phyloP scores from a whole-genome alignment of 2,797 vertebrate species.

The Acridotheres tristis region DNA sequence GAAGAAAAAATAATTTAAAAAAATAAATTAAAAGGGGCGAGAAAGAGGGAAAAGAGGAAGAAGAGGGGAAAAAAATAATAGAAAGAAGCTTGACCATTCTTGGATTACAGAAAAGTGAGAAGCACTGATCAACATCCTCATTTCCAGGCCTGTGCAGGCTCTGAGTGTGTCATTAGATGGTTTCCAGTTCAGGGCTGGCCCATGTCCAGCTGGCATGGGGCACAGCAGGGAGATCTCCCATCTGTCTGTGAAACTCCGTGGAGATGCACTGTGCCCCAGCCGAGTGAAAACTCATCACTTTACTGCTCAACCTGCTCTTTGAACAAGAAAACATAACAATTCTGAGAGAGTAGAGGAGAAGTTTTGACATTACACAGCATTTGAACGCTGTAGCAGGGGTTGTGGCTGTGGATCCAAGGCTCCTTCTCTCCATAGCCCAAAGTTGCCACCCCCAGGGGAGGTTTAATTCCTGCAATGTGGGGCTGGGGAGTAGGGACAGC shows the following conservation, averaged over 20 bases:
- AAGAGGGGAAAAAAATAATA: not conserved
- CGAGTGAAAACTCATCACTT: rapidly evolving
- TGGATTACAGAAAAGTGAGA: not conserved
- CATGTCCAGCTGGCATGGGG: not conserved
- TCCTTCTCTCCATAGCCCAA: not conserved
- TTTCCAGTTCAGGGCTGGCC: not conserved
- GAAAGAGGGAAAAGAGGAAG: not conserved
- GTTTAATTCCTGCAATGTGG: not conserved
- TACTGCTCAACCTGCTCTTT: not conserved
- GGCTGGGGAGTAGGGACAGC: not conserved
- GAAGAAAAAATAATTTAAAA: too few species aligned
- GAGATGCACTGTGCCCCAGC: rapidly evolving
- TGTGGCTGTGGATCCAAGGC: rapidly evolving
- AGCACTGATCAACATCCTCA: not conserved
- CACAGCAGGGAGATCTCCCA: rapidly evolving
- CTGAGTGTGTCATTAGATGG: not conserved
- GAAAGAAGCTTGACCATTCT: not conserved
- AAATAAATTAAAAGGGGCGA: rapidly evolving
- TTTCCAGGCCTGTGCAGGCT: not conserved
- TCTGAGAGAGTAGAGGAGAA: not conserved
- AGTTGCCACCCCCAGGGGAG: rapidly evolving
- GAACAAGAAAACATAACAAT: not conserved
- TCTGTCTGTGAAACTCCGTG: rapidly evolving
- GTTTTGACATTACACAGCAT: not conserved
- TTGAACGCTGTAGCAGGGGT: not conserved